Base-by-base conservation (phyloP, 2,888 invertebrate genomes). In the Troides helena region DNA sequence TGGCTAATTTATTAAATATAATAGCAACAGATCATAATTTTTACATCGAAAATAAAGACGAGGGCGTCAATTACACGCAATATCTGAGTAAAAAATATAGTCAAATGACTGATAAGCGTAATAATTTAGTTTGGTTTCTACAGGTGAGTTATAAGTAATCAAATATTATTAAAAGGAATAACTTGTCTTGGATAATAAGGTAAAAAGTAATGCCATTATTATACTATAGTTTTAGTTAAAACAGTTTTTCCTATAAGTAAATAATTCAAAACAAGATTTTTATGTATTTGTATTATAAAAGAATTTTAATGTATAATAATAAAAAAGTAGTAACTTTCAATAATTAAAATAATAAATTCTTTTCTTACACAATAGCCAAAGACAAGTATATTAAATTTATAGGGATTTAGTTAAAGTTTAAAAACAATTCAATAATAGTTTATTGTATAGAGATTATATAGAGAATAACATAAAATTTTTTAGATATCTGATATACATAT, bases 401-500 rank as follows among this genome's bases (percentile, higher is more conserved):
- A 18, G 6, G 18, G 6, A n/a, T n/a, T 53, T 18, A 18, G n/a
- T 6, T 53, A 18, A n/a, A n/a, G n/a, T n/a, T 53, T n/a, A 53
- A 46, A 46, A 53, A 53, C 50, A 12, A n/a, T 12, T n/a, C 6
- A 18, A 5, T 17, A 14, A 50, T 50, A 14, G 14, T 39, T 8
- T 21, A 21, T 21, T 21, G 21, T 21, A 21, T 21, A 21, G 21
- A 39, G 8, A 39, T 21, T 18, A 57, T 57, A 2, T 5, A 12
- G 14, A 5, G 30, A 30, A 4, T 2, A 53, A 53, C n/a, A n/a
- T 53, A 7, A 6, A 0, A 7, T 53, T 30, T 78, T 93, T 63
- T 84, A 98, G 97, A 95, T 98, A 79, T 96, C 97, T 71, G 98
- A 98, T 87, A 94, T 98, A 74, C 98, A 98, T 84, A 95, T 98